These are phyloP conservation scores for Minunthozetes semirufus DNA, from an alignment of 2,888 invertebrate species.

Conservation along the genomic window DNA sequence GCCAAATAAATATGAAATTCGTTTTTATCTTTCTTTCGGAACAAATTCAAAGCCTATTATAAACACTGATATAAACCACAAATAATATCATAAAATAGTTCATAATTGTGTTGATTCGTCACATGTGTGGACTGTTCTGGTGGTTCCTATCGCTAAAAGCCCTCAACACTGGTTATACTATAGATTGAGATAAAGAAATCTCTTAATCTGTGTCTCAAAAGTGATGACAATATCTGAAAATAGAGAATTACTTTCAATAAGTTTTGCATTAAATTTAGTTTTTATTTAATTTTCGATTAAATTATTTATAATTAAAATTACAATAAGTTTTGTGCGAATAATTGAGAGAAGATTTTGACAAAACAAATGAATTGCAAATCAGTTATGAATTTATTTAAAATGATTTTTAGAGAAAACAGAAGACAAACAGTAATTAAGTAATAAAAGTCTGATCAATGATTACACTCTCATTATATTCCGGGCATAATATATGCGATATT, in stretches of 20 bases:
- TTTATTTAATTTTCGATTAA: neutral
- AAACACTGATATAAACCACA: neutral
- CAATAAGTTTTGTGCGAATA: constrained; percentile 14
- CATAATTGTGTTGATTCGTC: neutral
- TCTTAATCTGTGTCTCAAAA: neutral
- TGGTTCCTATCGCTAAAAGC: neutral
- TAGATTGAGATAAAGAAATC: neutral
- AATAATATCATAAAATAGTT: neutral
- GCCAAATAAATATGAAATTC: neutral
- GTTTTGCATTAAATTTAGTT: neutral
- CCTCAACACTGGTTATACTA: neutral
- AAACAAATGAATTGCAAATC: neutral
- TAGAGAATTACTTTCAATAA: neutral
- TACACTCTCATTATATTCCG: constrained; percentile 53
- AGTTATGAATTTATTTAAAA: neutral
- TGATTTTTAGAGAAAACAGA: neutral
- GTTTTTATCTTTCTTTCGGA: neutral
- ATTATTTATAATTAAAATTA: neutral
- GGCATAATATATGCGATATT: constrained; percentile 94
- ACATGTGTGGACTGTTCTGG: neutral
- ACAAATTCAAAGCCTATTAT: constrained; percentile 3
- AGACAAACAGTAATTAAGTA: neutral
- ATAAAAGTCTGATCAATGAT: neutral
- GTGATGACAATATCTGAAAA: neutral
- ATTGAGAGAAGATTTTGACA: neutral